Conservation (phyloP, 2,888 invertebrate genomes). For the Hedychridium roseum region DNA sequence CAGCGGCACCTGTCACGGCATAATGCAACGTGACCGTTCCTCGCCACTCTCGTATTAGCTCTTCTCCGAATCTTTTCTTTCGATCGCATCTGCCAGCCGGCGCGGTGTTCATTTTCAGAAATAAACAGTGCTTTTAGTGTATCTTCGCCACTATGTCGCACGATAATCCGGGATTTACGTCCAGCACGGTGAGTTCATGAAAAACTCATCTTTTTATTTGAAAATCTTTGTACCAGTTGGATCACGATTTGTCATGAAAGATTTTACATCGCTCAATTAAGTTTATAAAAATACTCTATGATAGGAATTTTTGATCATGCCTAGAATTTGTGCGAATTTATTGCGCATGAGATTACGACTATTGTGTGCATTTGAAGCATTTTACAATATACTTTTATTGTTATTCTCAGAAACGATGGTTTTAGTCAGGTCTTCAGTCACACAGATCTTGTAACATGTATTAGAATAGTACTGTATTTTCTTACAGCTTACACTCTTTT, state of each 20-base stretch:
- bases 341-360: too few species aligned
- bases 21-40: slow-evolving; percentile 31
- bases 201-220: slow-evolving; percentile 4
- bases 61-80: not conserved
- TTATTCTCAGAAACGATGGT: too few species aligned
- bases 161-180: slow-evolving; percentile 58
- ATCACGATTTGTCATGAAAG: not conserved
- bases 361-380: too few species aligned
- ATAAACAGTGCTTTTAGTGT: not conserved
- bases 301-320: too few species aligned
- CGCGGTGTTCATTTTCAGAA: not conserved
- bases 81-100: not conserved
- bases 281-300: slow-evolving; percentile 1
- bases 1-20: slow-evolving; percentile 56
- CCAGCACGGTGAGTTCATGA: slow-evolving; percentile 56
- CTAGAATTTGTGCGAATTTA: too few species aligned
- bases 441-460: too few species aligned
- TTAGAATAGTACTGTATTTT: too few species aligned
- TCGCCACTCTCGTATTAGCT: not conserved
- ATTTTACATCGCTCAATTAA: too few species aligned
- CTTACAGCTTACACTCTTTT: too few species aligned
- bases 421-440: too few species aligned
- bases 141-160: slow-evolving; percentile 46
- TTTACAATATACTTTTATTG: too few species aligned
- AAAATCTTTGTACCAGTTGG: slow-evolving; percentile 8